Conservation (phyloP, 2,113 vertebrate species). For the Rhipidura dahli region DNA sequence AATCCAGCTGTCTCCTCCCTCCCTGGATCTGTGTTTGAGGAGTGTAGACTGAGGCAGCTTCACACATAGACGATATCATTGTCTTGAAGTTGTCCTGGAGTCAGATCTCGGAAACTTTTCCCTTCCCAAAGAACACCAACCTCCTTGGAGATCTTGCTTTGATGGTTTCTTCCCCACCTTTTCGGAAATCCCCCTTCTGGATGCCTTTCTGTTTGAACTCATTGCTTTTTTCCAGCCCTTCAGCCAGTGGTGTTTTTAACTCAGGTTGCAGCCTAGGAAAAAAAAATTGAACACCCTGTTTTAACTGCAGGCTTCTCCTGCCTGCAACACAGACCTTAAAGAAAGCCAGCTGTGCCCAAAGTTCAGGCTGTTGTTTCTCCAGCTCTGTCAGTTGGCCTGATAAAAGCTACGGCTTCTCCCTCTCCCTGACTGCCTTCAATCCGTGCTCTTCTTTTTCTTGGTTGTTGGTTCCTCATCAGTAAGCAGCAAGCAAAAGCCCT, state of each 20-base stretch:
- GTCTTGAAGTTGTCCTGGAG: background rate
- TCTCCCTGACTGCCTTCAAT: background rate
- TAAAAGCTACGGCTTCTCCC: background rate
- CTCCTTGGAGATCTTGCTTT: conserved; percentile 30
- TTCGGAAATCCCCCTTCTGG: conserved; percentile 40
- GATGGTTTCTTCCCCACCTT: conserved; percentile 40
- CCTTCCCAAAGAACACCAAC: background rate
- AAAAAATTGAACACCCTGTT: background rate
- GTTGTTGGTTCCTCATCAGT: conserved; percentile 15
- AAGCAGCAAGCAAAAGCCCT: conserved; percentile 7
- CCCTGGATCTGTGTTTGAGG: background rate
- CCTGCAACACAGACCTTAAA: background rate
- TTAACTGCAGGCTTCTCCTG: background rate
- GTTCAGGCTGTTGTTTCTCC: background rate
- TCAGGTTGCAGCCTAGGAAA: background rate
- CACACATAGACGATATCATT: accelerated
- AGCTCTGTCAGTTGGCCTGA: background rate
- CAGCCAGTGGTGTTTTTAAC: background rate
- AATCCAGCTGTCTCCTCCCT: background rate
- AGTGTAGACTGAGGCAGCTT: background rate
- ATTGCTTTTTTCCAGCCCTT: background rate
- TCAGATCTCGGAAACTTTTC: background rate
- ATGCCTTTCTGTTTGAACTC: conserved; percentile 11
- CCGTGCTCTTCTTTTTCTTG: background rate
- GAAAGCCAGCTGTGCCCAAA: conserved; percentile 2